These are phyloP conservation scores for Dendrolimus kikuchii DNA, from an alignment of 1,140 invertebrate genomes.

Conservation along the genomic window DNA sequence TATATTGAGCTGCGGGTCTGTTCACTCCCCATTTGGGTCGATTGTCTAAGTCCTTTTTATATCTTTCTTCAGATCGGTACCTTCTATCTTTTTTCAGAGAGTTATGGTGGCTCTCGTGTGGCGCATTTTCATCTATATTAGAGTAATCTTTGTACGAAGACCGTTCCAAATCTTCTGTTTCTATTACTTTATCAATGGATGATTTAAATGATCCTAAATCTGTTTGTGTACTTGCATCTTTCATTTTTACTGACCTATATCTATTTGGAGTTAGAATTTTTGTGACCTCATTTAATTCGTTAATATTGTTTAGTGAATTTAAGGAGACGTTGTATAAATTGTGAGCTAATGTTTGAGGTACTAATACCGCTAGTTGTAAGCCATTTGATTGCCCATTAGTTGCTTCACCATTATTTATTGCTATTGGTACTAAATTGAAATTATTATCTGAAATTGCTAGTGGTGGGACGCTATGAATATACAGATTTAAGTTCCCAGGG, in stretches of 20 bases:
- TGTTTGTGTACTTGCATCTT: conserved; percentile 80
- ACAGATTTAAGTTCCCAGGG: conserved; percentile 57
- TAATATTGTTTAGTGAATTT: conserved; percentile 39
- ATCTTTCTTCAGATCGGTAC: conserved; percentile 67
- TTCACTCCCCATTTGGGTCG: conserved; percentile 80
- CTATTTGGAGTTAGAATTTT: conserved; percentile 76
- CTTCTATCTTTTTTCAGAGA: conserved; percentile 67
- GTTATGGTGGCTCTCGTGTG: conserved; percentile 55
- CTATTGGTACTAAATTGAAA: conserved; percentile 64
- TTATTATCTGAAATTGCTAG: conserved; percentile 52
- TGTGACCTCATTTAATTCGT: conserved; percentile 40
- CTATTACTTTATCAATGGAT: conserved; percentile 30
- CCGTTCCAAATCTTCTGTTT: conserved; percentile 41
- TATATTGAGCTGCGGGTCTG: conserved; percentile 79
- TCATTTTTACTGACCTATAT: conserved; percentile 69
- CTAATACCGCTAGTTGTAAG: conserved; percentile 73
- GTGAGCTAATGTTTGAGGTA: conserved; percentile 65
- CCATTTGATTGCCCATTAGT: conserved; percentile 46
- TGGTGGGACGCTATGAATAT: conserved; percentile 59
- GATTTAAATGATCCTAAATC: conserved; percentile 57
- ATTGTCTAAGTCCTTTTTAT: conserved; percentile 71
- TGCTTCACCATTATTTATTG: conserved; percentile 53
- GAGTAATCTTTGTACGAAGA: conserved; percentile 53
- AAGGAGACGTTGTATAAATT: conserved; percentile 56
- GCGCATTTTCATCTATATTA: conserved; percentile 66